Evolutionary conservation across 2,113 vertebrate genomes (phyloP), one percentile per base, ranked within the genome.

Genomic region (Dermatemys mawii): DNA sequence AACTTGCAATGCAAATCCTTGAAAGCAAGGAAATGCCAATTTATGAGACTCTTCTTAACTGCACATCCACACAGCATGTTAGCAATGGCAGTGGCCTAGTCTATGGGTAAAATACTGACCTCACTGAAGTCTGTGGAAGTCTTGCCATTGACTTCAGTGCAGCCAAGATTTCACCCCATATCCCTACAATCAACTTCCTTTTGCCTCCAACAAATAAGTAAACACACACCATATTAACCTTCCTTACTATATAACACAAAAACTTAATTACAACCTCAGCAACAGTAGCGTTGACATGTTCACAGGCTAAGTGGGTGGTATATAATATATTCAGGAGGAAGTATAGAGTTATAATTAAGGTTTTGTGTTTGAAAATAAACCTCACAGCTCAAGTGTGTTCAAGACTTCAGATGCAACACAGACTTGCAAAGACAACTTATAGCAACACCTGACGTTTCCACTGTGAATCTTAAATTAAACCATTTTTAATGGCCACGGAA

Each of bases 401-500:
- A 81, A 67, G 88, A 76, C 38, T 93, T 90, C 38, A 78, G 55
- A 88, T 82, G 38, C 35, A 81, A 95, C 67, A 22, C 1, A 83
- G 54, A 27, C 63, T 83, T 82, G 81, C 38, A 89, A 51, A 89
- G 41, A 93, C 89, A 89, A 44, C 27, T 38, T 84, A n/a, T 82
- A 83, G 83, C 79, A 78, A 16, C 51, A 85, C 88, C 81, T 79
- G 32, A 93, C 83, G 87, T 87, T 75, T 67, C 86, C 63, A 90
- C 86, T 93, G 83, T 83, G 0, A 87, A 75, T 89, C n/a, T 41
- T 93, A 91, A 88, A 93, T 83, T 88, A 82, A 29, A 5, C 82
- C 89, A 78, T 75, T 55, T 81, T 84, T 81, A 92, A 84, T 94
- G 75, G 35, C 76, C 55, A 82, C 27, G 70, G 87, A 90, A 82